Evolutionary conservation across 2,888 invertebrate genomes (phyloP).

Genomic region (Tetropium fuscum): DNA sequence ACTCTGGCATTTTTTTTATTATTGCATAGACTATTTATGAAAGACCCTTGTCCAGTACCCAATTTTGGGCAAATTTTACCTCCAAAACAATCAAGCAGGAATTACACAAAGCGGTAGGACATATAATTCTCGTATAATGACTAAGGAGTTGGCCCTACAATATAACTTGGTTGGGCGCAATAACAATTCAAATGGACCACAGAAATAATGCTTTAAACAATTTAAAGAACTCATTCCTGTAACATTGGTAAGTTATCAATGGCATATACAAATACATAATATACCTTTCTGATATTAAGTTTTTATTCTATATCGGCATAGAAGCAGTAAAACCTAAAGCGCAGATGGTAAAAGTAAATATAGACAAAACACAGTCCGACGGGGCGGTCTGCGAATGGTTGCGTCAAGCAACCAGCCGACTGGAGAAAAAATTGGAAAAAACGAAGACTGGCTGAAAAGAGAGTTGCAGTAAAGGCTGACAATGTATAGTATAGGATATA

Average conservation of each 20-base stretch:
- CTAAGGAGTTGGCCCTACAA: neutral
- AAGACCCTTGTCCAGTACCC: neutral
- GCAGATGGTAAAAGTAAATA: no score
- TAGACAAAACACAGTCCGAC: no score
- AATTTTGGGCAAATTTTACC: neutral
- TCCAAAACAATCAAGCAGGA: neutral
- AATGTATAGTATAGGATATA: conserved; percentile 1
- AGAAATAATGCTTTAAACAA: no score
- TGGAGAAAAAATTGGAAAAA: neutral
- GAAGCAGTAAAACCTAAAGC: neutral
- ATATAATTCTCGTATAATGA: neutral
- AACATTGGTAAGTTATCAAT: neutral
- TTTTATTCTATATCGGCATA: neutral
- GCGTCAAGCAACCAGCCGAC: neutral
- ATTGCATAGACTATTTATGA: neutral
- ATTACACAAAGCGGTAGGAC: neutral
- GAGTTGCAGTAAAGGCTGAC: neutral
- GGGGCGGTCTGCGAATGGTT: neutral
- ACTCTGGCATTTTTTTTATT: neutral
- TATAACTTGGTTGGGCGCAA: no score
- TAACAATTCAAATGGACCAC: no score
- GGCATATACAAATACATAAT: neutral
- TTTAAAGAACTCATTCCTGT: neutral
- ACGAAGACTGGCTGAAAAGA: neutral
- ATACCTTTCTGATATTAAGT: neutral